These are phyloP conservation scores for Trichogramma pretiosum DNA, from an alignment of 1,140 invertebrate genomes.

Conservation along the genomic window DNA sequence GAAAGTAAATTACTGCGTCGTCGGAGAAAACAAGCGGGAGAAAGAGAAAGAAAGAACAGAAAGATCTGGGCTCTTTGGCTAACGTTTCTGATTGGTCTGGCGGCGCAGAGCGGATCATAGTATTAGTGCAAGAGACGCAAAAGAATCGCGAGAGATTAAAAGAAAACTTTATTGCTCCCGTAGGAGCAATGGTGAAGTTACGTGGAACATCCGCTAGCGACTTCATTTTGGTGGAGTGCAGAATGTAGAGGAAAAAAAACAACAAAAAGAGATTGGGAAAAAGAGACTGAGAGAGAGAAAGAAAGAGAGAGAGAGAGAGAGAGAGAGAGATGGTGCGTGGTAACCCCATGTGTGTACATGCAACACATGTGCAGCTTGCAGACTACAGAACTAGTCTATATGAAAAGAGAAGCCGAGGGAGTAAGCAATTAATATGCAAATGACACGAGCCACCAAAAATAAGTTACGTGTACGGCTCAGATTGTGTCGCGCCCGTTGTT, in stretches of 20 bases:
- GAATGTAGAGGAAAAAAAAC: no score
- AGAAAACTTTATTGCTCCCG: constrained; percentile 20
- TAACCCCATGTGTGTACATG: no score
- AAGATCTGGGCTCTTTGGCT: constrained; percentile 6
- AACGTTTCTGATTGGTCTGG: constrained; percentile 8
- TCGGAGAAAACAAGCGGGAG: constrained; percentile 13
- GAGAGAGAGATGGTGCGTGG: no score
- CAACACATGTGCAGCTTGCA: constrained; percentile 5
- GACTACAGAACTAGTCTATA: no score
- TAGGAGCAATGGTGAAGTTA: no score
- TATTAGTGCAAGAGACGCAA: background rate
- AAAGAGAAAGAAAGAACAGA: no score
- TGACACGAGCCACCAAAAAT: no score
- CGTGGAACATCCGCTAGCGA: background rate
- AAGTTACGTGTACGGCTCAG: no score
- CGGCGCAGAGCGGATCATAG: background rate
- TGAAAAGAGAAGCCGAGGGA: background rate
- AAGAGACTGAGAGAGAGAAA: no score
- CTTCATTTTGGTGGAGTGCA: constrained; percentile 12
- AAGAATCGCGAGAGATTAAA: background rate
- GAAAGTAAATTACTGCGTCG: constrained; percentile 17
- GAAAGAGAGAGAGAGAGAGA: no score
- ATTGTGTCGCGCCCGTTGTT: no score
- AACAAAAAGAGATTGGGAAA: no score
- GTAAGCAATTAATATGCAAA: constrained; percentile 16